Evolutionary conservation across 2,888 invertebrate genomes (phyloP), one percentile per base, ranked within the genome.

Genomic region (Yponomeuta evonymella): DNA sequence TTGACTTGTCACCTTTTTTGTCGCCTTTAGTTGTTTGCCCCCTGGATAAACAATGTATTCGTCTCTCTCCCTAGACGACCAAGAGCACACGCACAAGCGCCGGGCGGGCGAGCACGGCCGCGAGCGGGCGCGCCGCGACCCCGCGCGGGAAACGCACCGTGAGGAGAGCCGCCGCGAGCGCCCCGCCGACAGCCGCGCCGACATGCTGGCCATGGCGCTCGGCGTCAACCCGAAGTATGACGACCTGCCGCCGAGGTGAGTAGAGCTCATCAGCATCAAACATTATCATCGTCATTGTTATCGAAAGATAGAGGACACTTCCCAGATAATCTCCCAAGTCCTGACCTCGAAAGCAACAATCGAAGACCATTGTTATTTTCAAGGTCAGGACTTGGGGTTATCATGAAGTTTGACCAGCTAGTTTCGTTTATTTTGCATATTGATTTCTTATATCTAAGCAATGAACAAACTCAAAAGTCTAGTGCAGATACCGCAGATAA

Each of bases 201-300:
- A 93, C 67, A 90, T 93, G 70, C 81, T 94, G 74, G 94, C 94
- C 0, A 82, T 92, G 75, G 94, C 94, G 4, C 82, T 94, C 43
- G 95, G 93, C 0, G 92, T 92, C 70, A 86, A 93, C 75, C 90
- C 91, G 0, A 90, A 87, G 67, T 86, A 86, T 70, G 86, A 84
- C 69, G 81, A 81, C 73, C 79, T 78, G 66, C 72, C 72, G 62
- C 66, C 69, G 15, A 80, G 82, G 85, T 84, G 36, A 58, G 12
- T 58, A 2, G 15, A 58, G 51, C 0, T 58, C 12, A 58, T 5
- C 33, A 5, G 33, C 33, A 33, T 23, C 23, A 23, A 23, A 23
- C 23, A 23, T 23, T 23, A 23, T 23, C 23, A 23, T 43, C 62
- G 8, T 15, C n/a, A 11, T 65, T 6, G 9, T 43, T 6, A 8